A percentile compares a stretch with the other conserved stretches of the same genome.
These are phyloP conservation scores for Moxostoma hubbsi DNA, from an alignment of 2,797 vertebrate genomes.

Conservation along the genomic window DNA sequence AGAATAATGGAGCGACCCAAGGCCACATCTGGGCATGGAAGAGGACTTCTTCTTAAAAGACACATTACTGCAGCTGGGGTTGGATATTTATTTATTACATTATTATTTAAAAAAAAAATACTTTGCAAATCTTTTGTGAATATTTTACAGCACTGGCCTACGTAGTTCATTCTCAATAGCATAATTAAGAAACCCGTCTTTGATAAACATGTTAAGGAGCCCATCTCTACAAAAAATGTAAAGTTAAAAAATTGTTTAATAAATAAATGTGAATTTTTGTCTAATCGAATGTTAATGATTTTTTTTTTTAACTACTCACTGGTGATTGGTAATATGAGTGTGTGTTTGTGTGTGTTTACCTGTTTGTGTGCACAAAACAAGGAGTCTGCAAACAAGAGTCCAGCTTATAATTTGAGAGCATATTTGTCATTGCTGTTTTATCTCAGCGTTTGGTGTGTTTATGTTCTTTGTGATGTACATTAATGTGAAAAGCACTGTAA, in stretches of 20 bases:
- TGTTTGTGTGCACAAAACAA: too few relatives aligned
- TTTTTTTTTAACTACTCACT: conserved; percentile 70
- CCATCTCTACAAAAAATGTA: conserved; percentile 94
- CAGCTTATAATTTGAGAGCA: too few relatives aligned
- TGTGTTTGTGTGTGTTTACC: conserved; percentile 18
- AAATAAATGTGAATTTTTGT: conserved; percentile 99
- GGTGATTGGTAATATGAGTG: conserved; percentile 43
- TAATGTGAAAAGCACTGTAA: conserved; percentile 24
- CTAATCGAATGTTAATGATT: conserved; percentile 81
- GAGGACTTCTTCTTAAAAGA: conserved; percentile 54
- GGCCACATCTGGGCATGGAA: conserved; percentile 71
- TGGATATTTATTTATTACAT: conserved; percentile 94
- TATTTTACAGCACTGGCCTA: conserved; percentile 90
- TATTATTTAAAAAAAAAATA: conserved; percentile 68
- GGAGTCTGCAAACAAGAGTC: too few relatives aligned
- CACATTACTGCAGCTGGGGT: conserved; percentile 81
- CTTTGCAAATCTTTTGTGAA: conserved; percentile 78
- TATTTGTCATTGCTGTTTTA: conserved; percentile 9
- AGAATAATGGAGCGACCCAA: conserved; percentile 69
- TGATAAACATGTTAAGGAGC: conserved; percentile 96
- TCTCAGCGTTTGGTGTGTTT: conserved; percentile 28
- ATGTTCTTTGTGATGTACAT: conserved; percentile 30
- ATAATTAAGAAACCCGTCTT: conserved; percentile 61
- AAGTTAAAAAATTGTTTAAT: conserved; percentile 99
- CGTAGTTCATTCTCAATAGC: conserved; percentile 77